Evolutionary conservation across 2,113 vertebrate genomes (phyloP).

Genomic region (Mesocricetus auratus): DNA sequence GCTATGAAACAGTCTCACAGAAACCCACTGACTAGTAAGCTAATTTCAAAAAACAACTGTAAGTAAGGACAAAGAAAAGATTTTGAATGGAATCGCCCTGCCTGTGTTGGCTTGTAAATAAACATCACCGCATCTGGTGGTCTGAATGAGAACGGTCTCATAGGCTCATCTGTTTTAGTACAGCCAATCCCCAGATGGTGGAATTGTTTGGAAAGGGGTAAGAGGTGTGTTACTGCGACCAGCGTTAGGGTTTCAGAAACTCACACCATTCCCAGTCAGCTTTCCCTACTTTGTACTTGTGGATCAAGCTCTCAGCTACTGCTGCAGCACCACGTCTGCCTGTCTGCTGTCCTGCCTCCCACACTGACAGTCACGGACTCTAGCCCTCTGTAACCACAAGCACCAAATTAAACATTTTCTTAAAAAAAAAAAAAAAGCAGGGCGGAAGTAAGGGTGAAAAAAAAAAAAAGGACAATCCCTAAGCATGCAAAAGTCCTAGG

Average conservation of each 20-base stretch:
- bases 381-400: not conserved
- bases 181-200: not conserved
- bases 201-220: not conserved
- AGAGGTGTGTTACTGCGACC: not conserved
- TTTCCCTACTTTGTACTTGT: not conserved
- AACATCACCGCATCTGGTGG: not conserved
- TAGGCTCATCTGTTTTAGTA: not conserved
- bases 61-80: not conserved
- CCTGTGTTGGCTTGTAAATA: not conserved
- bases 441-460: not conserved
- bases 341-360: not conserved
- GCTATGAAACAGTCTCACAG: too few species aligned
- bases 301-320: not conserved
- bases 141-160: not conserved
- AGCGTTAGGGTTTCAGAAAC: not conserved
- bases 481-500: not conserved
- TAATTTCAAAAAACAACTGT: not conserved
- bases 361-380: not conserved
- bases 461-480: not conserved
- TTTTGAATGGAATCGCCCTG: not conserved
- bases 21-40: not conserved
- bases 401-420: not conserved
- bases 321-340: not conserved
- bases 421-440: not conserved
- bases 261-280: not conserved